phyloP scores from a whole-genome alignment of 2,113 vertebrate genomes.

The Grammomys dolichurus region DNA sequence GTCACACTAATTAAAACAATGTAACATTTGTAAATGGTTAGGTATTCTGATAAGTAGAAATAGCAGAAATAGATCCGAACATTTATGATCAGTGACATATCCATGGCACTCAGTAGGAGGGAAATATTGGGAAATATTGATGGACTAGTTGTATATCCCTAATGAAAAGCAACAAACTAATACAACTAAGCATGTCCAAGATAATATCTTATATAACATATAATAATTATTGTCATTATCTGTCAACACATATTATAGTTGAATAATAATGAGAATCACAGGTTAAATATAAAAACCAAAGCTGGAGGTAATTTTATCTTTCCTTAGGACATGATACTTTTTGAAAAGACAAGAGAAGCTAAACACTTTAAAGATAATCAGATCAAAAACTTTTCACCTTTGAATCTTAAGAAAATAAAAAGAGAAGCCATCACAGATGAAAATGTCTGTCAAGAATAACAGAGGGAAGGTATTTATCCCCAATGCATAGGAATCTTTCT shows the following conservation, averaged over 20 bases:
- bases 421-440: neutral
- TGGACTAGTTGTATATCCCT: neutral
- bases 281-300: neutral
- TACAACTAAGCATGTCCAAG: neutral
- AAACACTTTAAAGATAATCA: neutral
- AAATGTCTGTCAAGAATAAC: neutral
- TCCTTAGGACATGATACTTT: neutral
- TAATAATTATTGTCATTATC: neutral
- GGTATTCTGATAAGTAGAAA: neutral
- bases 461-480: neutral
- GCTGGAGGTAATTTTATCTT: neutral
- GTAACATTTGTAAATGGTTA: neutral
- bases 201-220: neutral
- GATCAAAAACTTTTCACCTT: neutral
- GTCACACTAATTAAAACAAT: conserved; percentile 13
- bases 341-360: neutral
- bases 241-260: neutral
- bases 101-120: neutral
- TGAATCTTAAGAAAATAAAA: conserved; percentile 42
- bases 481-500: neutral
- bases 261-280: neutral
- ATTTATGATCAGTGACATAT: neutral
- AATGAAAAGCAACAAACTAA: neutral
- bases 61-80: conserved; percentile 3
- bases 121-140: conserved; percentile 27